These are phyloP conservation scores for Eulemur rubriventer DNA, from an alignment of 2,797 vertebrate species.

Conservation along the genomic window DNA sequence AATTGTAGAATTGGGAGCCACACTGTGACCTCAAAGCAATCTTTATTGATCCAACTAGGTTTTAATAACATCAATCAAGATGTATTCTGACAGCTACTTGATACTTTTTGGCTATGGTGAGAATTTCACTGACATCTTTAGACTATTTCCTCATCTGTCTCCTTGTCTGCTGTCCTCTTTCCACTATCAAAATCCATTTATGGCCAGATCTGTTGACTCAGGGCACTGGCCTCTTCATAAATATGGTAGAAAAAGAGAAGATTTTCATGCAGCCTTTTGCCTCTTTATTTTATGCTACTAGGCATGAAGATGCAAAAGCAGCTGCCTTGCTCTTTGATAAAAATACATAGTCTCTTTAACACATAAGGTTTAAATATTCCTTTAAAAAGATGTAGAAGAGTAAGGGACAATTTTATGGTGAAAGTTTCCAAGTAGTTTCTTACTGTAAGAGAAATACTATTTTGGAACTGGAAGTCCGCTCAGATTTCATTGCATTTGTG, in stretches of 20 bases:
- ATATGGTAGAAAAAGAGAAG: background rate
- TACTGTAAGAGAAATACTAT: background rate
- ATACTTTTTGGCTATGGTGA: slow-evolving; percentile 28
- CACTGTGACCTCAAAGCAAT: slow-evolving; percentile 33
- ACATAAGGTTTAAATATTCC: background rate
- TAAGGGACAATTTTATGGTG: background rate
- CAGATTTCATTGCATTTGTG: background rate
- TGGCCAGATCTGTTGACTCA: background rate
- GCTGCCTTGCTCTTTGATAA: background rate
- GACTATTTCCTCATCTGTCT: slow-evolving; percentile 50
- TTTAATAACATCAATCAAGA: slow-evolving; percentile 64
- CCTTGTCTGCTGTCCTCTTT: slow-evolving; percentile 19
- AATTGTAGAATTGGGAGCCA: slow-evolving; percentile 54
- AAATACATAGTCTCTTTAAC: background rate
- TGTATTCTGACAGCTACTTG: slow-evolving; percentile 18
- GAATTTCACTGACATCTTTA: slow-evolving; percentile 45
- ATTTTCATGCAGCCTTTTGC: background rate
- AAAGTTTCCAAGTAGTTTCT: background rate
- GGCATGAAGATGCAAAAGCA: background rate
- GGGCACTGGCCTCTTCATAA: background rate
- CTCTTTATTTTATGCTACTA: background rate
- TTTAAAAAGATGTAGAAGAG: background rate
- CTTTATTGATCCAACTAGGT: slow-evolving; percentile 60
- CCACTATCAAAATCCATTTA: slow-evolving; percentile 40
- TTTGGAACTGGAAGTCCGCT: background rate